These are phyloP conservation scores for Pharmacophagus antenor DNA, from an alignment of 2,888 invertebrate genomes.

Conservation along the genomic window DNA sequence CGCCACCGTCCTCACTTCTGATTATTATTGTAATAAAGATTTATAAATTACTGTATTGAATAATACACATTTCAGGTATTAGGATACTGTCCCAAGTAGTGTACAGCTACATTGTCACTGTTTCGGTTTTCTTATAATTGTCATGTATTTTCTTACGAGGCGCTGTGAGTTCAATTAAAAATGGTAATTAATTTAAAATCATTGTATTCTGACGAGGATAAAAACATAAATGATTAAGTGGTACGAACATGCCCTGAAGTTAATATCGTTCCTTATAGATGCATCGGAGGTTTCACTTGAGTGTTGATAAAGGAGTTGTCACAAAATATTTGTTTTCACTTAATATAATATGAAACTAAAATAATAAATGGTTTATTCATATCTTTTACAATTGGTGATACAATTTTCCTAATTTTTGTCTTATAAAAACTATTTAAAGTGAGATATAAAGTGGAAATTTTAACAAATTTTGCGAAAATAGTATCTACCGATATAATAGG, in stretches of 20 bases:
- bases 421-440: no score
- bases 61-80: not conserved
- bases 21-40: no score
- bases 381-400: no score
- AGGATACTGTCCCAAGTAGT: not conserved
- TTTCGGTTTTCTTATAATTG: slow-evolving; percentile 25
- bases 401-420: no score
- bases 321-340: no score
- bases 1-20: no score
- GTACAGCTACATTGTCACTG: not conserved
- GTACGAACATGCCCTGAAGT: slow-evolving; percentile 2
- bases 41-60: no score
- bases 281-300: not conserved
- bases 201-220: slow-evolving; percentile 13
- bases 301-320: not conserved
- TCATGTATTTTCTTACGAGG: slow-evolving; percentile 29
- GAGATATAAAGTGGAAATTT: no score
- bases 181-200: slow-evolving; percentile 28
- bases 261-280: not conserved
- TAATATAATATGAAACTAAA: no score
- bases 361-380: no score
- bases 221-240: slow-evolving; percentile 20
- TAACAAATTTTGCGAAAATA: no score
- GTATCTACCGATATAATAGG: no score
- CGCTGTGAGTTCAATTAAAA: slow-evolving; percentile 29